These are phyloP conservation scores for Equus przewalskii DNA, from an alignment of 2,113 vertebrate species.

Conservation along the genomic window DNA sequence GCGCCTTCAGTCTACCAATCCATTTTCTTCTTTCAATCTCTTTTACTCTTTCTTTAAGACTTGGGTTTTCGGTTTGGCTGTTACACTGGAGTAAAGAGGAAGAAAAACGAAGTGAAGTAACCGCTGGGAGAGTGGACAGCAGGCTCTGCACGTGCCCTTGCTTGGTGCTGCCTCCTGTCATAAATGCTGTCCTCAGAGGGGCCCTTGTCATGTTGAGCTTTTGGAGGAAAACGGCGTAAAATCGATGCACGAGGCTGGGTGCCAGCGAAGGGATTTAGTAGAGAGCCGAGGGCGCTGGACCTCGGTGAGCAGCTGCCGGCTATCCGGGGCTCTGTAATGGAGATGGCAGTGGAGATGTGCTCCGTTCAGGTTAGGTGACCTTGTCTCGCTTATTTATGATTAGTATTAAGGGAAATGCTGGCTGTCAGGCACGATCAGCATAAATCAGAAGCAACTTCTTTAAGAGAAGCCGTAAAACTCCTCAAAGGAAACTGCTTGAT, in stretches of 20 bases:
- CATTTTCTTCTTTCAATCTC: neutral
- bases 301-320: conserved; percentile 69
- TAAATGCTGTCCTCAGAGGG: neutral
- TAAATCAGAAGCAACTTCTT: conserved; percentile 86
- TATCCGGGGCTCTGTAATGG: conserved; percentile 80
- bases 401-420: conserved; percentile 88
- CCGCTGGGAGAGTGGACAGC: neutral
- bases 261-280: conserved; percentile 73
- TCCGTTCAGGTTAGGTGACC: conserved; percentile 88
- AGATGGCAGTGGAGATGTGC: conserved; percentile 81
- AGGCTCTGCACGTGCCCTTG: neutral
- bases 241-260: neutral
- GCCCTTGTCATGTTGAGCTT: neutral
- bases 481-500: conserved; percentile 80
- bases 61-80: neutral
- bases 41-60: neutral
- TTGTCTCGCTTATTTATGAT: conserved; percentile 89
- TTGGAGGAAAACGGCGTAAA: neutral
- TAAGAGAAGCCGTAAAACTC: conserved; percentile 84
- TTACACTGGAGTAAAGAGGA: neutral
- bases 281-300: conserved; percentile 71
- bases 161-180: accelerated
- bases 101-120: too few species aligned
- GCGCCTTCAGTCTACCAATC: neutral
- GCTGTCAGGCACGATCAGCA: conserved; percentile 85